A percentile compares a stretch with the other conserved stretches of the same genome.
phyloP scores from a whole-genome alignment of 2,113 vertebrate genomes.

The Rhinopomastus cyanomelas region DNA sequence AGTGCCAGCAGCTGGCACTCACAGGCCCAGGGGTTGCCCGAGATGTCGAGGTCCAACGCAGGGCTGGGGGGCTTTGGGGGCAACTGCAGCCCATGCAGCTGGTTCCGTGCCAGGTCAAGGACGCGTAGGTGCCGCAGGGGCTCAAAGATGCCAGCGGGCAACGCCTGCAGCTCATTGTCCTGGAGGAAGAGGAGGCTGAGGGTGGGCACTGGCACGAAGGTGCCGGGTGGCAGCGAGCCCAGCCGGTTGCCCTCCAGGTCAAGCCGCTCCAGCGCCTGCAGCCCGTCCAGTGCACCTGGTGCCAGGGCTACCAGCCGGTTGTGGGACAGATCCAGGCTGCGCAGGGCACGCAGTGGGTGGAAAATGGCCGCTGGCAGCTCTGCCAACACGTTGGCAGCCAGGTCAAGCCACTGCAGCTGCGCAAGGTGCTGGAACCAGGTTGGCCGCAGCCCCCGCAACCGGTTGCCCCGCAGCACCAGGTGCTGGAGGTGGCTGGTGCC shows the following conservation, averaged over 20 bases:
- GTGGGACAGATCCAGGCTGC: constrained; percentile 76
- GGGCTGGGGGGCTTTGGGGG: constrained; percentile 30
- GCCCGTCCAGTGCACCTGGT: background rate
- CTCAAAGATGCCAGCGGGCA: constrained; percentile 66
- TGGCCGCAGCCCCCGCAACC: constrained; percentile 14
- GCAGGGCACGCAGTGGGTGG: constrained; percentile 57
- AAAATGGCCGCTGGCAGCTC: constrained; percentile 63
- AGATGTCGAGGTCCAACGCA: constrained; percentile 69
- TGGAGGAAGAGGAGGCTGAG: constrained; percentile 79
- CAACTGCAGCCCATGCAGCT: constrained; percentile 63
- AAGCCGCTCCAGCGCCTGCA: constrained; percentile 72
- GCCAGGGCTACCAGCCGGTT: constrained; percentile 76
- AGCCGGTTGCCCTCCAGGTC: constrained; percentile 79
- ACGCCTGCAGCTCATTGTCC: constrained; percentile 68
- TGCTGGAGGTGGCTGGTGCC: constrained; percentile 45
- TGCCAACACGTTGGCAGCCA: constrained; percentile 75
- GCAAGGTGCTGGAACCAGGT: constrained; percentile 71
- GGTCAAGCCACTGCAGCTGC: constrained; percentile 73
- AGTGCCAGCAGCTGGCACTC: constrained; percentile 67
- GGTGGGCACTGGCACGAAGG: constrained; percentile 39
- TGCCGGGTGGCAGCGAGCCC: background rate
- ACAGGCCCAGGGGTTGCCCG: constrained; percentile 83
- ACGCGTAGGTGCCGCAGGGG: constrained; percentile 59
- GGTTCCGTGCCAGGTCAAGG: constrained; percentile 80
- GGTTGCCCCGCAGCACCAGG: constrained; percentile 81